These are phyloP conservation scores for Xiphophorus birchmanni DNA, from an alignment of 2,797 vertebrate species.

Conservation along the genomic window DNA sequence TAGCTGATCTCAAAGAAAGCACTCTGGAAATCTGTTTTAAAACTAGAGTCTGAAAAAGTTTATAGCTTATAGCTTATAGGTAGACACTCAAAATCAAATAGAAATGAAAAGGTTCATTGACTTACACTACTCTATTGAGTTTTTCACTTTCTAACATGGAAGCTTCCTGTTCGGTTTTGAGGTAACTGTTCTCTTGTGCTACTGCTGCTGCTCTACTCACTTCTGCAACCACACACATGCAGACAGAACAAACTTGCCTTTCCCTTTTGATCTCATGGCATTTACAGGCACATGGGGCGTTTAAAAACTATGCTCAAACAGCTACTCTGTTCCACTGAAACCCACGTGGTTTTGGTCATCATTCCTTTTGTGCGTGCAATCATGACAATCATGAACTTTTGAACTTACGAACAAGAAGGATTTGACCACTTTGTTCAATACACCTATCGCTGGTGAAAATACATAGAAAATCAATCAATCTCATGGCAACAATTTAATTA, in stretches of 20 bases:
- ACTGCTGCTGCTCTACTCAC: neutral
- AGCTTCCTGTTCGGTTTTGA: constrained; percentile 42
- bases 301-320: neutral
- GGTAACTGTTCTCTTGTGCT: constrained; percentile 15
- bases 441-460: neutral
- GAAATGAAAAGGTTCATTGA: neutral
- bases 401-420: neutral
- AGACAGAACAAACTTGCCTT: neutral
- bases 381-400: neutral
- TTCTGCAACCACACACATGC: constrained; percentile 38
- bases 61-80: neutral
- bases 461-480: neutral
- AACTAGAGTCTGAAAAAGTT: neutral
- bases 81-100: neutral
- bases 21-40: neutral
- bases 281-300: neutral
- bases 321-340: constrained; percentile 11
- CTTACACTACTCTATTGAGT: neutral
- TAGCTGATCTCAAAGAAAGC: neutral
- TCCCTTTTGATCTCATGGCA: neutral
- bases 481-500: neutral
- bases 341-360: neutral
- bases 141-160: constrained; percentile 42
- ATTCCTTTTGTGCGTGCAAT: neutral
- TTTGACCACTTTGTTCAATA: neutral